A percentile compares a stretch with the other conserved stretches of the same genome.
Evolutionary conservation across 2,888 invertebrate species (phyloP).

Genomic region (Epirrita christyi): DNA sequence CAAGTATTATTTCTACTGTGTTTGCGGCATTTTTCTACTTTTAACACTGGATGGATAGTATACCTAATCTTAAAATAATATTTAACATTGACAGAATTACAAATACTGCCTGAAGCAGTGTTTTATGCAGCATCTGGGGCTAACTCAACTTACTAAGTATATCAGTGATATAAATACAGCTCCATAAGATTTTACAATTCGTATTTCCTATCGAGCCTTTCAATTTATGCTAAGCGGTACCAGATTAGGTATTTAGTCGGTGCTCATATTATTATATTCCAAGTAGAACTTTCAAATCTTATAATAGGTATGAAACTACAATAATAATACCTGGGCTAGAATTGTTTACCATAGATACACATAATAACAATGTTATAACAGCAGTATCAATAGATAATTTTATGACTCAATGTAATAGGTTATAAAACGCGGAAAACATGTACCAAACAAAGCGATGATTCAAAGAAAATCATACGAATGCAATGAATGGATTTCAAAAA

Average conservation of each 20-base stretch:
- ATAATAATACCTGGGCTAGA: slow-evolving; percentile 4
- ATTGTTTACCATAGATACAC: slow-evolving; percentile 11
- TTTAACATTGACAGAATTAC: slow-evolving; percentile 8
- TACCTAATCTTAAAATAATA: neutral
- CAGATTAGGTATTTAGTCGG: slow-evolving; percentile 26
- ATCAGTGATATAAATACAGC: slow-evolving; percentile 21
- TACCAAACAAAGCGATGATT: slow-evolving; percentile 26
- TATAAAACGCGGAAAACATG: slow-evolving; percentile 10
- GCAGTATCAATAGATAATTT: slow-evolving; percentile 11
- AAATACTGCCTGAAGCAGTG: slow-evolving; percentile 20
- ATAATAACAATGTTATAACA: slow-evolving; percentile 16
- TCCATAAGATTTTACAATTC: slow-evolving; percentile 18
- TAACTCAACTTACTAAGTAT: slow-evolving; percentile 27
- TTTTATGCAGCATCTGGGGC: slow-evolving; percentile 12
- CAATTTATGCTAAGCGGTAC: slow-evolving; percentile 5
- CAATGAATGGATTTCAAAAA: slow-evolving; percentile 37
- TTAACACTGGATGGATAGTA: neutral
- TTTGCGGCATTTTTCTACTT: too few species aligned
- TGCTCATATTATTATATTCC: slow-evolving; percentile 1
- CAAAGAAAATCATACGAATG: slow-evolving; percentile 28
- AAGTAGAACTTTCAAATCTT: slow-evolving; percentile 12
- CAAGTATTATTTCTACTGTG: too few species aligned
- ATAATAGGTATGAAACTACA: slow-evolving; percentile 8
- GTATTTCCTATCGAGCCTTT: slow-evolving; percentile 9
- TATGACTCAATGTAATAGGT: slow-evolving; percentile 18